Base-by-base conservation (phyloP, 2,888 invertebrate species). In the Tinea semifulvella region DNA sequence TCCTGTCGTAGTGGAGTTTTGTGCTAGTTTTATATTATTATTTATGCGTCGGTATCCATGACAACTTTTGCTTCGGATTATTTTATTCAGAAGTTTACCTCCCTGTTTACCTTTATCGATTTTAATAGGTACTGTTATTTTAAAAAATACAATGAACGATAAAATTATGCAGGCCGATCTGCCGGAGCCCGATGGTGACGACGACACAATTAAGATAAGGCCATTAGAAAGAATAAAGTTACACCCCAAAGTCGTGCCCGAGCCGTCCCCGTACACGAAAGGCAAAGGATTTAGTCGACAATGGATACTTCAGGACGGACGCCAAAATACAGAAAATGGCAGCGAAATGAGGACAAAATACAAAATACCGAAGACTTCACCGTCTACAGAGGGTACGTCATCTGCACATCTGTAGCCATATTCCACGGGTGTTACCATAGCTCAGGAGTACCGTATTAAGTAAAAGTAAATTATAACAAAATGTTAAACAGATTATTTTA, bases 241-340 rank as follows among this genome's bases (percentile, higher is more conserved):
- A 3, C 50, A 74, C 45, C 74, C 77, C 6, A 76, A 77, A 59
- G 69, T 56, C 31, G 79, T 79, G 1, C 52, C 71, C 40, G 80
- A 79, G 56, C 66, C 68, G 6, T 70, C 76, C 18, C 59, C 68
- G 1, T 76, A 77, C 52, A 73, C 70, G 0, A 77, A 63, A 59
- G 65, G 65, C 11, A 70, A 69, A 48, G 68, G 66, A 39, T 76
- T 56, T 42, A 80, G 80, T 47, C 63, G 75, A 18, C 61, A 66
- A 1, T 80, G 80, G 80, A 80, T 80, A 42, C 56, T 80, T 39
- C 74, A 76, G 47, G 80, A 80, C 55, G 79, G 77, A 1, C 65
- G 76, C 1, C 59, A 61, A 48, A 57, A 63, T 19, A 67, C 68
- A 2, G 60, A 55, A 3, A 58, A 61, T 46, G 75, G 76, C 2